Evolutionary conservation across 2,113 vertebrate genomes (phyloP), one percentile per base, ranked within the genome.

Genomic region (Bolborhynchus lineola): DNA sequence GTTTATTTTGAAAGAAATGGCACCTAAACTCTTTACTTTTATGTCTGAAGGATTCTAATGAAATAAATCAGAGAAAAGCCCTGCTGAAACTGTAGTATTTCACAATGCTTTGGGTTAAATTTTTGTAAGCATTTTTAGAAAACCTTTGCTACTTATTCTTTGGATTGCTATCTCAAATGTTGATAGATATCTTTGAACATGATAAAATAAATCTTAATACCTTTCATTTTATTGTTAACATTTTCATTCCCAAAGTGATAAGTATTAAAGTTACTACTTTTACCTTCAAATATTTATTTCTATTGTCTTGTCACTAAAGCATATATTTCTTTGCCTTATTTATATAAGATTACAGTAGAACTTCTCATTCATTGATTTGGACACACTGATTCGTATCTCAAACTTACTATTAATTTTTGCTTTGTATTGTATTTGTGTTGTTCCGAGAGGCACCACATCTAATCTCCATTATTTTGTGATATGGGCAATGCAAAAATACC

Each of bases 341-440:
- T 29, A 3, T 29, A 3, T 14, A 19, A 59, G 12, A 16, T 60
- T 16, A 37, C 11, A 9, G 11, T 41, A 17, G 17, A 76, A 37
- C 3, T 6, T 16, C 25, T 55, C 35, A 21, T 29, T 70, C 4
- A 4, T 31, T 23, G 41, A 8, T 49, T n/a, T 70, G 28, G 23
- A 9, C 28, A 21, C 33, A 12, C 8, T 21, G n/a, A 7, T 60
- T 46, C 19, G 26, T 68, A n/a, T n/a, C 8, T 52, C 14, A 21
- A 25, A 63, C 2, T 1, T 13, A 33, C 7, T 24, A 37, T 2
- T 6, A 7, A 6, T 39, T 55, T n/a, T 62, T 18, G 4, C 7
- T 25, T 15, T 3, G 1, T 52, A 5, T 37, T 42, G 2, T 28
- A 16, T 4, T 49, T 50, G 16, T 47, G 47, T 42, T 24, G 57